Conservation (phyloP, 2,888 invertebrate genomes). For the Machimus rusticus region DNA sequence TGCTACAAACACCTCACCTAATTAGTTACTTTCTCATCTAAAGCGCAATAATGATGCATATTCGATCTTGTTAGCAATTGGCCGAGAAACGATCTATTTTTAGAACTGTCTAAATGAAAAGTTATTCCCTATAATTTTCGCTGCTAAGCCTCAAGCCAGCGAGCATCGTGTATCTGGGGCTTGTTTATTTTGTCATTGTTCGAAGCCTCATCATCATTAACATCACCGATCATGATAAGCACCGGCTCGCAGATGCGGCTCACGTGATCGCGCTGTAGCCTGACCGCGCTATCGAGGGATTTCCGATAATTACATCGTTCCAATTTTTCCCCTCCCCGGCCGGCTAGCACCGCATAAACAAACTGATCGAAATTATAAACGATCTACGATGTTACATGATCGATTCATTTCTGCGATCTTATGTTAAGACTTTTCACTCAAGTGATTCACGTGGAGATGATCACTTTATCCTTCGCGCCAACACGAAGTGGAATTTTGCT, state of each 20-base stretch:
- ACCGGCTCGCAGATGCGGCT: background rate
- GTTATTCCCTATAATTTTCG: conserved; percentile 7
- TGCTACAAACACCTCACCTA: background rate
- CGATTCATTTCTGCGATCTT: background rate
- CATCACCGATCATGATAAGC: background rate
- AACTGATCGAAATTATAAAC: background rate
- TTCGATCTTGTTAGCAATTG: conserved; percentile 16
- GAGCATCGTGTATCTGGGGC: conserved; percentile 37
- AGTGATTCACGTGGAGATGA: background rate
- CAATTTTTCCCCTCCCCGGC: background rate
- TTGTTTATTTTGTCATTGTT: conserved; percentile 22
- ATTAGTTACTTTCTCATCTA: background rate
- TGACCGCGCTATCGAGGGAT: background rate
- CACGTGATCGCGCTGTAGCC: background rate
- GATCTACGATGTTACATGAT: background rate
- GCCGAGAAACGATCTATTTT: conserved; percentile 12
- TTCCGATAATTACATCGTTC: background rate
- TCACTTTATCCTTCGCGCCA: background rate
- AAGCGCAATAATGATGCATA: conserved; percentile 29
- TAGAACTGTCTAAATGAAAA: conserved; percentile 22
- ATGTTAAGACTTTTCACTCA: background rate
- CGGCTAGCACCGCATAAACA: background rate
- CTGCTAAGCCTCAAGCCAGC: background rate
- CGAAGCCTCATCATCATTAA: background rate
- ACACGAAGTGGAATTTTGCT: background rate